A percentile compares a stretch with the other conserved stretches of the same genome.
Evolutionary conservation across 2,113 vertebrate species (phyloP).

Genomic region (Trochalopteron elliotii): DNA sequence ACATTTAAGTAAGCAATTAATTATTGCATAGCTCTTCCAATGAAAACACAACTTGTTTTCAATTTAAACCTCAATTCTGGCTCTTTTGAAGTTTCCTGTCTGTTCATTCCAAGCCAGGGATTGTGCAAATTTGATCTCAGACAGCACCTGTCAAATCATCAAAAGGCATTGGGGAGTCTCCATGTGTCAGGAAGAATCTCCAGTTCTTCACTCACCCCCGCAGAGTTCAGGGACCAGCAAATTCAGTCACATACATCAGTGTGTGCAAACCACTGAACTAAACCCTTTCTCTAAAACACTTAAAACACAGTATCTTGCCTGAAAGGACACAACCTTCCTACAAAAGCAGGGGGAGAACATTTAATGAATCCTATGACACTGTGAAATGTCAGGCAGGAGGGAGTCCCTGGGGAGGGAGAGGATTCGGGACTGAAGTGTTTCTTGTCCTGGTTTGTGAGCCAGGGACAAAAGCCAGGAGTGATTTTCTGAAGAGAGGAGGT

Average conservation of each 20-base stretch:
- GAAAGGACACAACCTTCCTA: background rate
- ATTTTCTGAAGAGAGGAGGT: background rate
- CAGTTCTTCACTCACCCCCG: background rate
- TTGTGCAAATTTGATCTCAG: background rate
- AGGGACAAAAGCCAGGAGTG: background rate
- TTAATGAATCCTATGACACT: background rate
- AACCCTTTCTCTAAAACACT: background rate
- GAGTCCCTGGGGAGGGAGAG: background rate
- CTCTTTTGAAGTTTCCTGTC: slow-evolving; percentile 28
- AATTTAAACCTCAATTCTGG: background rate
- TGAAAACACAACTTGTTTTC: slow-evolving; percentile 14
- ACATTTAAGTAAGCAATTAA: slow-evolving; percentile 31
- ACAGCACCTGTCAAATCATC: background rate
- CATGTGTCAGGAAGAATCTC: background rate
- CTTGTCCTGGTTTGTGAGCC: background rate
- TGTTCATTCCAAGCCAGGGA: background rate
- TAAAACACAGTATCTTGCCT: background rate
- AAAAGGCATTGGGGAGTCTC: background rate
- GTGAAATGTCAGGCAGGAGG: background rate
- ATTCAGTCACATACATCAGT: background rate
- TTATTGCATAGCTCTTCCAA: background rate
- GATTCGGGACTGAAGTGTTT: background rate
- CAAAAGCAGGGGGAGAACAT: background rate
- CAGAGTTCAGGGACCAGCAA: background rate
- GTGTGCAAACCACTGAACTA: background rate